A percentile compares a stretch with the other conserved stretches of the same genome.
Conservation (phyloP, 2,113 vertebrate species). For the Pantherophis guttatus region DNA sequence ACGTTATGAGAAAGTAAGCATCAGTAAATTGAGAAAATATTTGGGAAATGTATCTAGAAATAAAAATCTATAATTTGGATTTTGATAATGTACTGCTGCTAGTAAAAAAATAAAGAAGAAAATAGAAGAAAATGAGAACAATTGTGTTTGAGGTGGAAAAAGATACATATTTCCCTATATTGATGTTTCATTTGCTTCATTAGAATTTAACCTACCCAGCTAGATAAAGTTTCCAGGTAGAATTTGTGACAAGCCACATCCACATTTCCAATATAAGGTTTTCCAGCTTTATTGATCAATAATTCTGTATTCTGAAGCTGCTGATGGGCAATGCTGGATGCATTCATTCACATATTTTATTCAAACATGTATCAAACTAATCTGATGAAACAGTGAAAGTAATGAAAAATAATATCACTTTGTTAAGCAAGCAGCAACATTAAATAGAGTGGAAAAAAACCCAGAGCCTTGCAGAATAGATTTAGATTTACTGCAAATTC, state of each 20-base stretch:
- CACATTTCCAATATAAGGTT: background rate
- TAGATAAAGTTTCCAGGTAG: background rate
- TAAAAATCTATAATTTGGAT: constrained; percentile 26
- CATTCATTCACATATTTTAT: background rate
- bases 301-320: background rate
- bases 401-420: background rate
- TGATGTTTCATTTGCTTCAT: constrained; percentile 5
- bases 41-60: constrained; percentile 26
- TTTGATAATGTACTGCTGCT: constrained; percentile 18
- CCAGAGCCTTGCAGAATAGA: background rate
- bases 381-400: background rate
- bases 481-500: background rate
- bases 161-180: constrained; percentile 25
- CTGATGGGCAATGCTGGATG: background rate
- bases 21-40: constrained; percentile 45
- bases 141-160: constrained; percentile 33
- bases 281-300: background rate
- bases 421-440: background rate
- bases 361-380: background rate
- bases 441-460: background rate
- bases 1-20: constrained; percentile 46
- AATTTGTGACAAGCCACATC: background rate
- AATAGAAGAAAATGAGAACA: constrained; percentile 48
- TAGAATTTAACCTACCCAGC: background rate
- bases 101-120: background rate